Evolutionary conservation across 2,888 invertebrate species (phyloP), one percentile per base, ranked within the genome.

Genomic region (Ametastegia equiseti): DNA sequence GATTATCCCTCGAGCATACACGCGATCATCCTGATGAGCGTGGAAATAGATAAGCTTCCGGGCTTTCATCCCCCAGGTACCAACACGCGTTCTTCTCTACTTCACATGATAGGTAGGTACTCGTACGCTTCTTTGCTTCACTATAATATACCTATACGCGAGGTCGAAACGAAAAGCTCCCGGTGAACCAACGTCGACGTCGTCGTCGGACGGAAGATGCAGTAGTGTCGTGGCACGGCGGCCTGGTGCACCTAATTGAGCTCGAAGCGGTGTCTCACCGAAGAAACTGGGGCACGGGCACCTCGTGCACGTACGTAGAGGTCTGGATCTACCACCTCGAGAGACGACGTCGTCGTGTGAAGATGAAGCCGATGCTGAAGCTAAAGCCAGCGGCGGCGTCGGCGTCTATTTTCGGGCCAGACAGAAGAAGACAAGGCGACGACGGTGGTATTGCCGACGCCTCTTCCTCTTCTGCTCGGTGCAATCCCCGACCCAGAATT

Each of bases 401-500:
- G 87, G 67, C 83, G 82, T 81, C 82, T 78, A 81, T 81, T 60
- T 60, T 82, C 80, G 82, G 82, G 81, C 82, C 83, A 82, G 78
- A 81, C 77, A 81, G 50, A 71, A 77, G 82, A 82, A 83, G 82
- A 83, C 60, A 82, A 42, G 65, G 75, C 69, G 54, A 78, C 80
- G 77, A 83, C 80, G 82, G 80, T 83, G 81, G 81, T 81, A 83
- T 81, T 84, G 78, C 60, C 78, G 78, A 42, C 42, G 60, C 78
- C 42, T 57, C 78, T 15, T 50, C 54, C 13, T n/a, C n/a, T n/a
- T n/a, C n/a, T 36, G 50, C 75, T 54, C 78, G 78, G 83, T 85
- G 85, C 85, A 84, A 84, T 83, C 84, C 83, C 82, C 80, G 73
- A 73, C 81, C 85, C 84, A 84, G 83, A 85, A 85, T 85, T 84